These are phyloP conservation scores for Antrozous pallidus DNA, from an alignment of 2,797 vertebrate species.

Conservation along the genomic window DNA sequence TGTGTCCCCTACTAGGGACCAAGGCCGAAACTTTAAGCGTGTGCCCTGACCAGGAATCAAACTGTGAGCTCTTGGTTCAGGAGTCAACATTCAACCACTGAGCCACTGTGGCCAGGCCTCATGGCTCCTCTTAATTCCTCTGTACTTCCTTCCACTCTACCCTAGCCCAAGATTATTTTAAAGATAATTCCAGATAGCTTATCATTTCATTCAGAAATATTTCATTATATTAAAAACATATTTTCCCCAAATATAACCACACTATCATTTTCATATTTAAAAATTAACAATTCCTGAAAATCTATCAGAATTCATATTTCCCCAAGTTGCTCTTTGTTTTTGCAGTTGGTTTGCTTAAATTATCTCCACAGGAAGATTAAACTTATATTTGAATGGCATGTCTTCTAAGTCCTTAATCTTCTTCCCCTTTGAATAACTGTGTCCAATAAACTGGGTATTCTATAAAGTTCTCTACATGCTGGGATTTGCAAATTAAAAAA, in stretches of 20 bases:
- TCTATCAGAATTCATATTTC: neutral
- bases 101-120: neutral
- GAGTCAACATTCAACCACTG: no score
- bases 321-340: neutral
- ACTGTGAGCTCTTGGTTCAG: no score
- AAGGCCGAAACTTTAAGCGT: no score
- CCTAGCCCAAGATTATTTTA: neutral
- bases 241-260: neutral
- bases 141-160: neutral
- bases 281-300: slow-evolving; percentile 3
- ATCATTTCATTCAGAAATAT: neutral
- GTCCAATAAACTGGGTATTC: neutral
- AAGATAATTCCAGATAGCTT: neutral
- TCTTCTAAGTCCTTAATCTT: neutral
- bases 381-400: neutral
- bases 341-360: neutral
- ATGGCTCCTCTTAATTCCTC: neutral
- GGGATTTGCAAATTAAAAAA: neutral
- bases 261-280: neutral
- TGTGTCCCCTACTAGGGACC: no score
- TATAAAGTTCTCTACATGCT: neutral
- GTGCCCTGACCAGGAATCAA: no score
- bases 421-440: neutral
- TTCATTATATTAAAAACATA: neutral
- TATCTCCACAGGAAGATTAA: neutral